Conservation (phyloP, 2,113 vertebrate species). For the Genyomyrus donnyi region DNA sequence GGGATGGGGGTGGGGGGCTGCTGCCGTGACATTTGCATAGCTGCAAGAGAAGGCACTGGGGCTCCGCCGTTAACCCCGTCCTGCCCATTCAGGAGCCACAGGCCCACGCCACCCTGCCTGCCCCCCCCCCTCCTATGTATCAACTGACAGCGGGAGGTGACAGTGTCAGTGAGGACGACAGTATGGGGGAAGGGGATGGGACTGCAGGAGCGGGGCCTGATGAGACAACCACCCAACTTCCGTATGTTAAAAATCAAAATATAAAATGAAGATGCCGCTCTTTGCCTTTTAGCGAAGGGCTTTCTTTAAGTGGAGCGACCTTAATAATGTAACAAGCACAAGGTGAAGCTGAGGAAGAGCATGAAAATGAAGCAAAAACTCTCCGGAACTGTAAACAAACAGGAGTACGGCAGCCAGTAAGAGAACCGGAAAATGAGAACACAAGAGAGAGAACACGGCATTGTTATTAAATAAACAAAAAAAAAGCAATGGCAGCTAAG, state of each 20-base stretch:
- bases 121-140: not conserved
- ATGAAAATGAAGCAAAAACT: not conserved
- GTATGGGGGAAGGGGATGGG: not conserved
- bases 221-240: not conserved
- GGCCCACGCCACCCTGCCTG: too few relatives aligned
- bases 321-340: not conserved
- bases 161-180: not conserved
- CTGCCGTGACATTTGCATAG: constrained; percentile 6
- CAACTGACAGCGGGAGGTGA: not conserved
- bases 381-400: not conserved
- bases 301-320: not conserved
- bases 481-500: not conserved
- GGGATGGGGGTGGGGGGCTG: not conserved
- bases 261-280: not conserved
- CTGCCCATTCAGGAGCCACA: not conserved
- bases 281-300: not conserved
- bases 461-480: not conserved
- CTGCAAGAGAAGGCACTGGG: not conserved
- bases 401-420: not conserved
- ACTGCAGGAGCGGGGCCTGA: not conserved
- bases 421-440: not conserved
- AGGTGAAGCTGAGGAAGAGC: not conserved
- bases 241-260: not conserved
- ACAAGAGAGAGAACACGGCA: not conserved
- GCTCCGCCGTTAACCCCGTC: not conserved